Conservation (phyloP, 2,888 invertebrate species). For the Miltochrista miniata region DNA sequence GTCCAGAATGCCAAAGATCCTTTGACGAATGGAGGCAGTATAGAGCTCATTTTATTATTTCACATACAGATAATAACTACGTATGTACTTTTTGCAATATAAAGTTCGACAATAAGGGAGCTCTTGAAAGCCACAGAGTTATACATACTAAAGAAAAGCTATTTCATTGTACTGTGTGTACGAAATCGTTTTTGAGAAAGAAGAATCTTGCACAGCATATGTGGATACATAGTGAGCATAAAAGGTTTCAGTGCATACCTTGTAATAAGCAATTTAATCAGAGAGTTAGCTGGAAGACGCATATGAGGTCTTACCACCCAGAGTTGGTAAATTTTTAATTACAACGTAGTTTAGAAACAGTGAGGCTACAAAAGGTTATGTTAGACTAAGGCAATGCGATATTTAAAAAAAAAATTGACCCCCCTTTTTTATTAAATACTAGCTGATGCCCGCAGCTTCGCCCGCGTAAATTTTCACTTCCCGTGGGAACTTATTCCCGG, state of each 20-base stretch:
- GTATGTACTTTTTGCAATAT: slow-evolving; percentile 52
- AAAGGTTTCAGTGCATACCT: slow-evolving; percentile 51
- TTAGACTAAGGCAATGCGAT: too few relatives aligned
- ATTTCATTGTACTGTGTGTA: slow-evolving; percentile 69
- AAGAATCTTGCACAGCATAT: slow-evolving; percentile 57
- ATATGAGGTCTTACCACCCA: slow-evolving; percentile 62
- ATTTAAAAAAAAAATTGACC: too few relatives aligned
- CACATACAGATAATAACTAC: slow-evolving; percentile 49
- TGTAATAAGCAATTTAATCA: slow-evolving; percentile 56
- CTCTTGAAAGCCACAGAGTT: slow-evolving; percentile 65
- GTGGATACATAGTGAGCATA: slow-evolving; percentile 62
- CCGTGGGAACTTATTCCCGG: too few relatives aligned
- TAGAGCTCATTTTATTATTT: slow-evolving; percentile 50
- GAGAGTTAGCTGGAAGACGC: slow-evolving; percentile 52
- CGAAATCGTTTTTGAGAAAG: slow-evolving; percentile 60
- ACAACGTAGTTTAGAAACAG: neutral
- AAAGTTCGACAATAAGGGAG: slow-evolving; percentile 52
- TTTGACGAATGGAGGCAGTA: slow-evolving; percentile 42
- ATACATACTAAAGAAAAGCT: slow-evolving; percentile 70
- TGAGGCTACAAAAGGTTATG: neutral
- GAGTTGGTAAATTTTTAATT: slow-evolving; percentile 49
- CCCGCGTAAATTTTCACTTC: too few relatives aligned
- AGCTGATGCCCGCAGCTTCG: too few relatives aligned
- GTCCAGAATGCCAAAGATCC: slow-evolving; percentile 46
- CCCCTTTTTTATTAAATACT: too few relatives aligned